Conservation (phyloP, 2,797 vertebrate species). For the Cottoperca gobio region DNA sequence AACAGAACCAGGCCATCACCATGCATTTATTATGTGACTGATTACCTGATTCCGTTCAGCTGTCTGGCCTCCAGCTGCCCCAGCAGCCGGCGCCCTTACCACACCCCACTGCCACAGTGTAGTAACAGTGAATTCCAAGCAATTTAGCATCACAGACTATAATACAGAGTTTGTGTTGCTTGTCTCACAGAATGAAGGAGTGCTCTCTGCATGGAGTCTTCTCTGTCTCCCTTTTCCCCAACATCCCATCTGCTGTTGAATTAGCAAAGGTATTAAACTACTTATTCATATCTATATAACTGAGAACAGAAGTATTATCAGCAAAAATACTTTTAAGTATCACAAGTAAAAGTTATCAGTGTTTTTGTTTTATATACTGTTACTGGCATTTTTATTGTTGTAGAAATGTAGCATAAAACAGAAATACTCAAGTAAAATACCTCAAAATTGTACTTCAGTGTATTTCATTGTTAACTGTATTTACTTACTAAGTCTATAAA, state of each 20-base stretch:
- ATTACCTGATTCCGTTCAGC: too few species aligned
- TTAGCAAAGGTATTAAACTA: constrained; percentile 88
- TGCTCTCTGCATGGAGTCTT: constrained; percentile 90
- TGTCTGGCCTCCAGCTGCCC: too few species aligned
- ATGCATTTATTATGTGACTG: too few species aligned
- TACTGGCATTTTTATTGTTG: neutral
- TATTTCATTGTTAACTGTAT: neutral
- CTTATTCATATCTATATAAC: neutral
- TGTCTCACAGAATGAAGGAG: constrained; percentile 87
- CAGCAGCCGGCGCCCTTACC: too few species aligned
- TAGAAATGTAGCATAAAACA: neutral
- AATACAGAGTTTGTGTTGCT: constrained; percentile 14
- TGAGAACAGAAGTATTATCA: neutral
- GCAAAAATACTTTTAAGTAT: neutral
- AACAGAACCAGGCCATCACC: too few species aligned
- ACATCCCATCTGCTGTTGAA: constrained; percentile 89
- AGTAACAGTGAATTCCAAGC: neutral
- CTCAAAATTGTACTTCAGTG: neutral
- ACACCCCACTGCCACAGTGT: too few species aligned
- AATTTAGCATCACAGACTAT: neutral
- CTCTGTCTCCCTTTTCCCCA: constrained; percentile 87
- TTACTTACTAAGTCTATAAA: neutral
- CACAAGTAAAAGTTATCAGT: neutral
- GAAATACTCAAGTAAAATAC: neutral
- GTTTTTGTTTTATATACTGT: neutral